Evolutionary conservation across 2,797 vertebrate genomes (phyloP), one percentile per base, ranked within the genome.

Genomic region (Perodicticus potto): DNA sequence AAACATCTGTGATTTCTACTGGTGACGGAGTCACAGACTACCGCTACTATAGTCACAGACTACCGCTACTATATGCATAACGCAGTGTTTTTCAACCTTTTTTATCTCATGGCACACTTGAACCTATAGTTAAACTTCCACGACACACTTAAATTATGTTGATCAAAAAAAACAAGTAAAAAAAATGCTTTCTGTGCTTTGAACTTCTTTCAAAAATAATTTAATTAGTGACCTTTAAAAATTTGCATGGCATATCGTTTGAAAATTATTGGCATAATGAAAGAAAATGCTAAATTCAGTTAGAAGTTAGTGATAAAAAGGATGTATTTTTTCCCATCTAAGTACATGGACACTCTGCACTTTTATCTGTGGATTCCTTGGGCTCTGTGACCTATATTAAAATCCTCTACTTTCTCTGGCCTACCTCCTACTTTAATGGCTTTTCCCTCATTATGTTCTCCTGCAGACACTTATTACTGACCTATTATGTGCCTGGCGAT

Each of bases 1-100:
- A 93, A 61, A 37, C 88, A 65, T 49, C 70, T 90, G 45, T 91
- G 43, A 91, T 92, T 94, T 92, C 34, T 92, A 13, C 63, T 89
- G 43, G 53, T 76, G 67, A 55, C 32, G 22, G n/a, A 82, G 55
- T 86, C 32, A 77, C 34, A 86, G 29, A 55, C 34, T 76, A 34
- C 40, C 59, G n/a, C 6, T 70, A 19, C 29, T 80, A 34, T 20
- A 12, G 55, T 86, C 32, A 77, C 34, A 86, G 29, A 55, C 34
- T 76, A 34, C 40, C 59, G n/a, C 6, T 70, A 19, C 29, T 80
- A 34, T 20, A 12, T 59, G 14, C 3, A 7, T 45, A 76, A 74
- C 43, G 49, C 14, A 53, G 45, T 53, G 14, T 53, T 53, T 53
- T 53, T 16, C 49, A 53, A 53, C 49, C 49, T 53, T 53, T 53